Evolutionary conservation across 2,888 invertebrate species (phyloP).

Genomic region (Drosophila longiperda): DNA sequence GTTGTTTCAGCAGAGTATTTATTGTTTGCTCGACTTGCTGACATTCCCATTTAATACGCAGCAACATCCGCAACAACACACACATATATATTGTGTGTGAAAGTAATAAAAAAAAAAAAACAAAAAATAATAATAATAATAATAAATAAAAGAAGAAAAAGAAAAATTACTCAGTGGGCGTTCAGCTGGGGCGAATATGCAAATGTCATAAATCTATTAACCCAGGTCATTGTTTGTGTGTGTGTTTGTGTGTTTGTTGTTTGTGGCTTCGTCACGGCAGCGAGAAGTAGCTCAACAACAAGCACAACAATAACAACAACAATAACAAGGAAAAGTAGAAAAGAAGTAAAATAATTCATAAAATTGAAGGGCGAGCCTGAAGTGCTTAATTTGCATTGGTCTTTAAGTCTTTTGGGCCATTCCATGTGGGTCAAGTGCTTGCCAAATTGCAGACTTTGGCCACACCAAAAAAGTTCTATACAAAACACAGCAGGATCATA

Average conservation of each 20-base stretch:
- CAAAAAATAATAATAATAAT: not conserved
- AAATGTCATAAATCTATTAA: constrained; percentile 68
- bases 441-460: constrained; percentile 27
- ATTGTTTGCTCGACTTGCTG: constrained; percentile 69
- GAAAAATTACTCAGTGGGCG: constrained; percentile 12
- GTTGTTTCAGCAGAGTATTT: constrained; percentile 35
- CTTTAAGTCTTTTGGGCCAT: constrained; percentile 29
- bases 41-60: constrained; percentile 64
- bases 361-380: constrained; percentile 43
- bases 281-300: constrained; percentile 14
- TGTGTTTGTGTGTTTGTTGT: not conserved
- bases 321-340: not conserved
- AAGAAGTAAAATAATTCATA: constrained; percentile 18
- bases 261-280: constrained; percentile 43
- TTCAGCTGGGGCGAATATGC: constrained; percentile 45
- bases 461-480: constrained; percentile 6
- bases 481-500: constrained; percentile 23
- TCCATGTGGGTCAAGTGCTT: constrained; percentile 33
- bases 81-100: constrained; percentile 35
- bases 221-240: constrained; percentile 36
- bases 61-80: constrained; percentile 20
- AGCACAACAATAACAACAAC: not conserved
- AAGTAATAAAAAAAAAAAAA: constrained; percentile 45
- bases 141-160: no score
- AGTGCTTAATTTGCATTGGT: constrained; percentile 36